Base-by-base conservation (phyloP, 2,888 invertebrate genomes). In the Meteorus cinctellus region DNA sequence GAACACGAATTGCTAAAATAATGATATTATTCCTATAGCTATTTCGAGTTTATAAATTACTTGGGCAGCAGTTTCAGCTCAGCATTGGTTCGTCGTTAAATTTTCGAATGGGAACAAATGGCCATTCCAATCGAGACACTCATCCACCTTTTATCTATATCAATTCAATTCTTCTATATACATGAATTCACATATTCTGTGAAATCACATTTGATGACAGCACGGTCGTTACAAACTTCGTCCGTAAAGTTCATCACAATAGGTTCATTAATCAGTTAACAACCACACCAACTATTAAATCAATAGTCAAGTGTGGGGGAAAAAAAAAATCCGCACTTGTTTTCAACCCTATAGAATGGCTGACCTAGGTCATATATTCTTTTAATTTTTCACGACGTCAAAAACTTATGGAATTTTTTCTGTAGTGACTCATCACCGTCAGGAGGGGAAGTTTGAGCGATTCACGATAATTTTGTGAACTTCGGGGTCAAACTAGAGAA, bases 41-140 rank as follows among this genome's bases (percentile, higher is more conserved):
- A 55, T 55, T 55, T 55, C 8, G n/a, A 55, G 55, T 55, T 55
- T 19, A 55, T 55, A 55, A 55, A 55, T 55, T 55, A 55, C 55
- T 55, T 19, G 19, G 8, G 1, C 55, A 55, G 55, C 19, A 55
- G 24, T 55, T 19, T 55, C 55, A 19, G 6, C n/a, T 19, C 55
- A 19, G 19, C 55, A 19, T 55, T 55, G 55, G 55, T 55, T 55
- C 19, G 10, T 55, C 55, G 55, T 55, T 55, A 55, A 55, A 55
- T 55, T 55, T 19, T 55, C 55, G n/a, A 55, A 55, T 55, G 19
- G 19, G 10, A 55, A 24, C 8, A 8, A 19, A 19, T 24, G 55
- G 55, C 55, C n/a, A 55, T 55, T 55, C 6, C 55, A 19, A 55
- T 55, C 19, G 55, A 55, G 55, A 55, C 19, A 55, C n/a, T 48